These are phyloP conservation scores for Gastracanthus pulcherrimus DNA, from an alignment of 2,888 invertebrate species.

Conservation along the genomic window DNA sequence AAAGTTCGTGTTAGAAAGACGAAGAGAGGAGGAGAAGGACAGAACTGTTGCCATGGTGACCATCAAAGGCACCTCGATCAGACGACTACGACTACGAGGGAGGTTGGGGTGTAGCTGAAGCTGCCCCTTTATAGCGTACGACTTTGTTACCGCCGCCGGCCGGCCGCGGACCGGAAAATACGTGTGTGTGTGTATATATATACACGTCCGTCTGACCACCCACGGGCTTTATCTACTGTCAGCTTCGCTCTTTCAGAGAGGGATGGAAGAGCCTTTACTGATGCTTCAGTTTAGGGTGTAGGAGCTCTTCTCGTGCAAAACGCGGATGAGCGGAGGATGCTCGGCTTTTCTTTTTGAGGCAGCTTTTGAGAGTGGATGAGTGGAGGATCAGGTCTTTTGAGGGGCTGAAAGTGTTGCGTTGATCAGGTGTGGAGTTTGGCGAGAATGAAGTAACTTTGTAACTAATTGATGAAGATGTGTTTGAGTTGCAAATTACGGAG, in stretches of 20 bases:
- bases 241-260: not conserved
- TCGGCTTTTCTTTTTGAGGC: no score
- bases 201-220: constrained; percentile 39
- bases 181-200: no score
- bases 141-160: constrained; percentile 68
- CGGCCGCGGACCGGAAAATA: constrained; percentile 67
- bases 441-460: no score
- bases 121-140: constrained; percentile 63
- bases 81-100: not conserved
- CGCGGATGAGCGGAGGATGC: not conserved
- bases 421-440: no score
- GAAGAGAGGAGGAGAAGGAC: constrained; percentile 49
- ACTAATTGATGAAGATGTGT: no score
- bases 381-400: no score
- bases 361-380: no score
- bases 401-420: no score
- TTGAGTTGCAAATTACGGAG: no score
- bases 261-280: not conserved
- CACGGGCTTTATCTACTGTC: constrained; percentile 26
- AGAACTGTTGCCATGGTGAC: constrained; percentile 69
- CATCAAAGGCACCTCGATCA: constrained; percentile 69
- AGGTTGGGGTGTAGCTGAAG: constrained; percentile 58
- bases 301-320: no score
- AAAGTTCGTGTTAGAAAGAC: not conserved
- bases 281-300: no score